Evolutionary conservation across 1,140 invertebrate genomes (phyloP).

Genomic region (Meloidogyne hapla): DNA sequence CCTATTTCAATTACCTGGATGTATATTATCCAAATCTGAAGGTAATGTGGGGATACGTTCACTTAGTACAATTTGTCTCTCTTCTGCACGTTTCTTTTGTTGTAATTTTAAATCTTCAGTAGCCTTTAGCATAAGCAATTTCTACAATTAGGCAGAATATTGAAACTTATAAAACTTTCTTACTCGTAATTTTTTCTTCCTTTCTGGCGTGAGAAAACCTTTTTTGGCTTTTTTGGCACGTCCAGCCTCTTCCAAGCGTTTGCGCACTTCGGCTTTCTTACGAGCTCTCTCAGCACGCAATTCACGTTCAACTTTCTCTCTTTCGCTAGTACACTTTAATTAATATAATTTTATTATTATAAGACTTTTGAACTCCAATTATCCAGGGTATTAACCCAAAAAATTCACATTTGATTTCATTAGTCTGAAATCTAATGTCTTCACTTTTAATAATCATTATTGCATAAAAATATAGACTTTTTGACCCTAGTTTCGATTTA

Average conservation of each 20-base stretch:
- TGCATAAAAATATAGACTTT: too few relatives aligned
- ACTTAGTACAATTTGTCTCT: conserved; percentile 93
- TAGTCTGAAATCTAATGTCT: too few relatives aligned
- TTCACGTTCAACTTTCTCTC: conserved; percentile 18
- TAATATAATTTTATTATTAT: too few relatives aligned
- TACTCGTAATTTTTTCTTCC: conserved; percentile 65
- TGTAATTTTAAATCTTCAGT: conserved; percentile 98
- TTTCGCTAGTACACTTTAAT: not conserved
- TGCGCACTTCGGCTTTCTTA: conserved; percentile 56
- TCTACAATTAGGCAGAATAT: conserved; percentile 62
- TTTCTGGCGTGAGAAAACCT: conserved; percentile 54
- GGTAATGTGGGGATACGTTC: conserved; percentile 70
- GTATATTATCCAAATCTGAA: conserved; percentile 36
- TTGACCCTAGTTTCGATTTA: too few relatives aligned
- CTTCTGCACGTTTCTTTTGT: conserved; percentile 93
- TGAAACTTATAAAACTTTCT: conserved; percentile 64
- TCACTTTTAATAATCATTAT: too few relatives aligned
- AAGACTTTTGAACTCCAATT: too few relatives aligned
- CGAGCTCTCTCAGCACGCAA: conserved; percentile 47
- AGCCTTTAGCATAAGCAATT: conserved; percentile 97
- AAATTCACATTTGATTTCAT: too few relatives aligned
- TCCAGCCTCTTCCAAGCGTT: conserved; percentile 56
- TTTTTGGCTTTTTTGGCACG: conserved; percentile 57
- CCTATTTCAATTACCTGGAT: not conserved
- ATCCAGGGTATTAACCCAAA: too few relatives aligned